Conservation (phyloP, 2,797 vertebrate genomes). For the Hozukius guyotensis region DNA sequence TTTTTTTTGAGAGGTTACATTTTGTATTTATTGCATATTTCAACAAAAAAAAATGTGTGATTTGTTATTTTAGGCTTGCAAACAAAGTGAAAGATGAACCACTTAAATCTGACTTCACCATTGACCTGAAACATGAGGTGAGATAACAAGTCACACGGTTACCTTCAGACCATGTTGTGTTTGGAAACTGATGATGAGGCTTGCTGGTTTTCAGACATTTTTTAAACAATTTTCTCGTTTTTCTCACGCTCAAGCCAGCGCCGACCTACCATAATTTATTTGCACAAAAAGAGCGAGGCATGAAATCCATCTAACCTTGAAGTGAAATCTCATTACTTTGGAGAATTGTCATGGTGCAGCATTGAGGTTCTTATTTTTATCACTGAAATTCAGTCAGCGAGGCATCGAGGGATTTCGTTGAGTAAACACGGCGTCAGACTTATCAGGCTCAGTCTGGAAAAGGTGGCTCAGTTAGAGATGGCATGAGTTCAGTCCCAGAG, state of each 20-base stretch:
- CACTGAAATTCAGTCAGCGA: constrained; percentile 54
- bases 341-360: constrained; percentile 58
- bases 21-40: neutral
- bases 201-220: constrained; percentile 18
- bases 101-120: constrained; percentile 96
- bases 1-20: neutral
- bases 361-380: constrained; percentile 61
- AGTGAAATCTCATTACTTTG: constrained; percentile 71
- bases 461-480: constrained; percentile 31
- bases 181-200: constrained; percentile 5
- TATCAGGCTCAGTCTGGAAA: constrained; percentile 32
- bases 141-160: constrained; percentile 33
- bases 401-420: constrained; percentile 46
- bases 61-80: constrained; percentile 85
- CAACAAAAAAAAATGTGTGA: neutral
- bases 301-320: constrained; percentile 70
- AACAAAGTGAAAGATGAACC: constrained; percentile 89
- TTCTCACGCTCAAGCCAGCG: constrained; percentile 32
- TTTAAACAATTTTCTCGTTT: constrained; percentile 20
- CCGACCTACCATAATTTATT: constrained; percentile 39
- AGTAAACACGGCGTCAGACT: constrained; percentile 54
- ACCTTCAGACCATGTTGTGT: constrained; percentile 1
- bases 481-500: neutral
- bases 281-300: constrained; percentile 50
- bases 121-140: constrained; percentile 98